Percentiles rank a stretch among this genome's conserved stretches.
These are phyloP conservation scores for Ectropis grisescens DNA, from an alignment of 1,140 invertebrate species.

Conservation along the genomic window DNA sequence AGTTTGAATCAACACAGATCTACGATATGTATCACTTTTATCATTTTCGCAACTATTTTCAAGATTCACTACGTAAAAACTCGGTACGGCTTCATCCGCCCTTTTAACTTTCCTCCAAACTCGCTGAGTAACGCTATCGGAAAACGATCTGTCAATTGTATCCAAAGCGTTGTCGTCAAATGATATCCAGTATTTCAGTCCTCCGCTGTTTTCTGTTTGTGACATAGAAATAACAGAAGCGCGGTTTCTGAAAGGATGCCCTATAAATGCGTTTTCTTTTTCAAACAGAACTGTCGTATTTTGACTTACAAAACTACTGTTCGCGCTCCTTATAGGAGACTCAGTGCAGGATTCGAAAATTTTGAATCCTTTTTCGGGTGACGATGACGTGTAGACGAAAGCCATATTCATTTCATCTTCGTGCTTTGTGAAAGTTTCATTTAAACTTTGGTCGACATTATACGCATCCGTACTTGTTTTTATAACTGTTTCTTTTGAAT, in stretches of 20 bases:
- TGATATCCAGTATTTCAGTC: conserved; percentile 61
- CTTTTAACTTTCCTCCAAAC: conserved; percentile 4
- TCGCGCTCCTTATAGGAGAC: conserved; percentile 29
- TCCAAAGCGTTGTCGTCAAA: conserved; percentile 38
- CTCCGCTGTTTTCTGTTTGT: conserved; percentile 40
- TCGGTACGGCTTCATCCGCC: conserved; percentile 28
- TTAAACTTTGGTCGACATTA: no score
- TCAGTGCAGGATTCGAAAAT: conserved; percentile 28
- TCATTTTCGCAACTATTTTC: conserved; percentile 3
- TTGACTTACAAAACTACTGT: conserved; percentile 12
- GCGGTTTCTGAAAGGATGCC: conserved; percentile 38
- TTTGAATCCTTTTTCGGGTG: conserved; percentile 14
- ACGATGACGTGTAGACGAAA: conserved; percentile 16
- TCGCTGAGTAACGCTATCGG: neutral
- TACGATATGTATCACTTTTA: no score
- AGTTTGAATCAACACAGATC: no score
- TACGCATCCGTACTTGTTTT: no score
- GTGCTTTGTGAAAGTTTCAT: conserved; percentile 3
- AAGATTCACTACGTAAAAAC: conserved; percentile 28
- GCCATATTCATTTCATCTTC: conserved; percentile 37
- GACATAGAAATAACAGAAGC: conserved; percentile 48
- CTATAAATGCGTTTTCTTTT: conserved; percentile 31
- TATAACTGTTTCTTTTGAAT: no score
- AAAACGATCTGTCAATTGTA: conserved; percentile 4
- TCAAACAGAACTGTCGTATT: conserved; percentile 29